Evolutionary conservation across 1,140 invertebrate species (phyloP).

Genomic region (Conus ventricosus): DNA sequence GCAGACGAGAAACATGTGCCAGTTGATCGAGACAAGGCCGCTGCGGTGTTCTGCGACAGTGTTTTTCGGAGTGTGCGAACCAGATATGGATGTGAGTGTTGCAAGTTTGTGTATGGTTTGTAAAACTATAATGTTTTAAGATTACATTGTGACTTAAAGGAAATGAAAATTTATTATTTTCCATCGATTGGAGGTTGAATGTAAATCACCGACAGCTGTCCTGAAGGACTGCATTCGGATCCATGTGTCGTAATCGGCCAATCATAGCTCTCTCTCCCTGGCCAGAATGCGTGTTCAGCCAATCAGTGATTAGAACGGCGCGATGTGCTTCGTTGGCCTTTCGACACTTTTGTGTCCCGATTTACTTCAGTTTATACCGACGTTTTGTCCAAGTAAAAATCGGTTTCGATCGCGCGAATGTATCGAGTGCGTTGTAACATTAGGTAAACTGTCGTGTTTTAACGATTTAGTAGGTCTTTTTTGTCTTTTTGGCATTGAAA

Average conservation of each 20-base stretch:
- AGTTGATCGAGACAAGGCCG: conserved; percentile 21
- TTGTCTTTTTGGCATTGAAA: not conserved
- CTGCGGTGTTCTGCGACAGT: not conserved
- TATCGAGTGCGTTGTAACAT: conserved; percentile 31
- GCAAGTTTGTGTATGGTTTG: conserved; percentile 3
- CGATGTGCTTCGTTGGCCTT: conserved; percentile 38
- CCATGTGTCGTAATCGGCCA: conserved; percentile 12
- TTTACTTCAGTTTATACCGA: conserved; percentile 22
- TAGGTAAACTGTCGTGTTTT: conserved; percentile 22
- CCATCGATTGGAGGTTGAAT: conserved; percentile 1
- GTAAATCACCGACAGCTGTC: conserved; percentile 32
- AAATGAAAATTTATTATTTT: conserved; percentile 11
- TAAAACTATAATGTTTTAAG: not conserved
- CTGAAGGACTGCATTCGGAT: not conserved
- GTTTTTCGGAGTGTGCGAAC: not conserved
- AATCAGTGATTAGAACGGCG: conserved; percentile 23
- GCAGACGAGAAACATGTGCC: conserved; percentile 29
- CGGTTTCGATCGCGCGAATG: conserved; percentile 10
- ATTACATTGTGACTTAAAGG: not conserved
- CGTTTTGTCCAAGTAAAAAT: conserved; percentile 19
- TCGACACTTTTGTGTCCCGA: conserved; percentile 20
- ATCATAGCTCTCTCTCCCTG: not conserved
- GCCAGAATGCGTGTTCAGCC: conserved; percentile 11
- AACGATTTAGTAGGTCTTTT: not conserved
- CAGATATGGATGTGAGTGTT: conserved; percentile 21